Conservation (phyloP, 2,888 invertebrate species). For the Bellardia pandia region DNA sequence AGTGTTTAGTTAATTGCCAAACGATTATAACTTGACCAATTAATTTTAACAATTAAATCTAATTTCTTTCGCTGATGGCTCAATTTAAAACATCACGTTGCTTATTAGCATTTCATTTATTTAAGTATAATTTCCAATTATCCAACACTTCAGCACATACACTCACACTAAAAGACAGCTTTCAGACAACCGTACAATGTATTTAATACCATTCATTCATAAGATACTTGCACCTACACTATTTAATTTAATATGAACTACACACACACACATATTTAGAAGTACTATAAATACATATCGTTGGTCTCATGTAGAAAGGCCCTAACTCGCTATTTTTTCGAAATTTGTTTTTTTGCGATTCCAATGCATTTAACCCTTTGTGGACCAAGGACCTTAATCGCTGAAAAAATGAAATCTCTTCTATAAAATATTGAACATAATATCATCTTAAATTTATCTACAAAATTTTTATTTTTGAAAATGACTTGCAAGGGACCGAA, state of each 20-base stretch:
- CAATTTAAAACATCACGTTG: constrained; percentile 34
- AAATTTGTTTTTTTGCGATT: no score
- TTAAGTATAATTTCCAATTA: constrained; percentile 52
- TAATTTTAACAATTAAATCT: constrained; percentile 16
- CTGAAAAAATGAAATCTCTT: no score
- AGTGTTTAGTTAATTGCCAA: background rate
- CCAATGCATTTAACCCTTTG: no score
- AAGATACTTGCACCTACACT: constrained; percentile 32
- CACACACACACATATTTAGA: background rate
- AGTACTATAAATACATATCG: no score
- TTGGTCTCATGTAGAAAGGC: no score
- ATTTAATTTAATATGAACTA: constrained; percentile 46
- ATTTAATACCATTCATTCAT: background rate
- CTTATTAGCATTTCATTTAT: constrained; percentile 48
- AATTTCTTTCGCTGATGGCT: constrained; percentile 32
- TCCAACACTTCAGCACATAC: constrained; percentile 18
- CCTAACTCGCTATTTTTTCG: no score
- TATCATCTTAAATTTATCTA: no score
- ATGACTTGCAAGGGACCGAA: no score
- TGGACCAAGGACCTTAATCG: no score
- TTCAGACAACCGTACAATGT: background rate
- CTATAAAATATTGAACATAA: no score
- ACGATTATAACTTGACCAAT: background rate
- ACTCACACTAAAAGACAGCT: background rate
- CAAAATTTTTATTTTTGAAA: no score